A percentile compares a stretch with the other conserved stretches of the same genome.
Conservation (phyloP, 2,113 vertebrate species). For the Sylvilagus bachmani region DNA sequence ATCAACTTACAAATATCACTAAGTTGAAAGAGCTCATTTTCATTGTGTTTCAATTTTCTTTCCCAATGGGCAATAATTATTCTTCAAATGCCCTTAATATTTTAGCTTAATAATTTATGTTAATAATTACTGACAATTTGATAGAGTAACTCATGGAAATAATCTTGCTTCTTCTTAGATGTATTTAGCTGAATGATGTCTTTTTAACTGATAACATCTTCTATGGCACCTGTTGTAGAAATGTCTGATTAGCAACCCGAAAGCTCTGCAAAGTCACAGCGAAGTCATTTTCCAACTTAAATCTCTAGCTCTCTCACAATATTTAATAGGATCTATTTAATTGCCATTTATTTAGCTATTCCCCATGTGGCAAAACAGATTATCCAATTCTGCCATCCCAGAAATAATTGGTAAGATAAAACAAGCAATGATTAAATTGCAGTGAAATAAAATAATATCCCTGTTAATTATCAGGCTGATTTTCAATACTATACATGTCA, state of each 20-base stretch:
- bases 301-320: neutral
- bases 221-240: neutral
- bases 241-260: neutral
- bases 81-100: conserved; percentile 44
- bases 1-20: conserved; percentile 33
- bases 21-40: conserved; percentile 22
- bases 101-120: conserved; percentile 34
- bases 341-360: conserved; percentile 42
- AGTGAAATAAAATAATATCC: conserved; percentile 48
- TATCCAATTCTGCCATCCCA: conserved; percentile 28
- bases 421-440: conserved; percentile 20
- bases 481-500: conserved; percentile 32
- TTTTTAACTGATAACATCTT: neutral
- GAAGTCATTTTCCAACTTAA: conserved; percentile 40
- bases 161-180: neutral
- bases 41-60: conserved; percentile 34
- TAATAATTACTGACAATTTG: conserved; percentile 42
- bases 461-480: conserved; percentile 38
- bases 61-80: conserved; percentile 28
- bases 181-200: neutral
- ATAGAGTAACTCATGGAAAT: conserved; percentile 15
- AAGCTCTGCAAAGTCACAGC: neutral
- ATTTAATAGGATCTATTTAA: conserved; percentile 47
- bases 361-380: neutral
- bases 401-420: conserved; percentile 56